Evolutionary conservation across 2,797 vertebrate genomes (phyloP), one percentile per base, ranked within the genome.

Genomic region (Delichon dasypus): DNA sequence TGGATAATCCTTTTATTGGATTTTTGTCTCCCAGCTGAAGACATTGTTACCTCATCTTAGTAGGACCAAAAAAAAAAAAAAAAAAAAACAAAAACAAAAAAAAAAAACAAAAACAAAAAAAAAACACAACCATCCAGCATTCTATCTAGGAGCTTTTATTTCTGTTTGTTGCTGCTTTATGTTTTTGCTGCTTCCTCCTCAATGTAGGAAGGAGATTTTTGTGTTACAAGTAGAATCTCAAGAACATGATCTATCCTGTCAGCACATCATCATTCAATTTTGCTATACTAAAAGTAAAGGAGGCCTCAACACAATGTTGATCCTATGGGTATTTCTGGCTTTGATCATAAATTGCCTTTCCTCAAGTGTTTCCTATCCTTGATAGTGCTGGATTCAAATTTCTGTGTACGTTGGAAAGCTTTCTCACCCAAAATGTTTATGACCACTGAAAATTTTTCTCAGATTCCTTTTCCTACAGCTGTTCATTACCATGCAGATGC

Each of bases 321-420:
- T 88, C 45, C 76, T 86, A 3, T 90, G 85, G 25, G 10, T 54
- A 9, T 65, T 94, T 61, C 54, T 96, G 70, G 50, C 92, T 97
- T 93, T 88, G 50, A 67, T 96, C 42, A 55, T 25, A 9, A 38
- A 36, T 38, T 88, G 26, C 42, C 60, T 83, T 95, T 89, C 64
- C 57, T 95, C 44, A 54, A 88, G 65, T n/a, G 34, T 79, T 86
- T 88, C 34, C 88, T 5, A 13, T 65, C 36, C 53, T 53, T 73
- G 48, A 62, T 48, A 65, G 13, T 26, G 40, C 58, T 89, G 78
- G 60, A 88, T 94, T 93, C 61, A 88, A 68, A 89, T 88, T 94
- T 86, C 51, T 95, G 27, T 48, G 3, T 67, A 0, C 36, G 38
- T 47, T 82, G 50, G 54, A 93, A 78, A 81, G 29, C 26, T 51